Percentiles rank a stretch among this genome's conserved stretches.
Conservation (phyloP, 2,797 vertebrate genomes). For the Spatula versicolor region DNA sequence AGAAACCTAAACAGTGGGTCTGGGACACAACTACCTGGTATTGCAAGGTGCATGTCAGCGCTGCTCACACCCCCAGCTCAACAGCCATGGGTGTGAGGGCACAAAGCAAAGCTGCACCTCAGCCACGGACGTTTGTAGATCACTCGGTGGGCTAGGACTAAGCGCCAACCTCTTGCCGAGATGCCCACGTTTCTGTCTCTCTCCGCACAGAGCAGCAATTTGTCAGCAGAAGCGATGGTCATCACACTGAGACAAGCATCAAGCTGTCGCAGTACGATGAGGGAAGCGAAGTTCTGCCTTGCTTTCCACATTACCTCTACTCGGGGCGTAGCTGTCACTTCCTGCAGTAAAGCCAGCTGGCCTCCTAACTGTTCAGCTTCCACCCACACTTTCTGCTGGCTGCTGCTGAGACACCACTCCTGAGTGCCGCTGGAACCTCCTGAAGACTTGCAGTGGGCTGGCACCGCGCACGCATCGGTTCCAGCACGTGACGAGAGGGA, state of each 20-base stretch:
- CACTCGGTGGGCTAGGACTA: not conserved
- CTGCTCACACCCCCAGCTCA: not conserved
- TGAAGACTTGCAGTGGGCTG: not conserved
- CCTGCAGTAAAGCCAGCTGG: not conserved
- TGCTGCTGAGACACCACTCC: not conserved
- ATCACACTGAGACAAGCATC: no score
- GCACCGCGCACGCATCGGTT: not conserved
- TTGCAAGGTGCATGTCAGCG: not conserved
- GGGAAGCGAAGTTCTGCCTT: not conserved
- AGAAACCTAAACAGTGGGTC: not conserved
- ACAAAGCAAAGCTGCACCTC: not conserved
- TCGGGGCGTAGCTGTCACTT: not conserved
- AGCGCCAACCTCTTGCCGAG: not conserved
- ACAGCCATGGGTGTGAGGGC: not conserved
- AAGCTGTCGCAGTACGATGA: no score
- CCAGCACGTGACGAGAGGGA: not conserved
- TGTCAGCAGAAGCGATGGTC: not conserved
- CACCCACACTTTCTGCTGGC: not conserved
- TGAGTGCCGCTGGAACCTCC: no score
- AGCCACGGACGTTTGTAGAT: accelerated
- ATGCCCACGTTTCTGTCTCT: not conserved
- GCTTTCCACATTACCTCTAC: not conserved
- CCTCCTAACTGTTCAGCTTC: no score
- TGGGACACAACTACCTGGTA: not conserved
- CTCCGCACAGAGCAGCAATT: not conserved